Percentiles rank a stretch among this genome's conserved stretches.
These are phyloP conservation scores for Zaprionus kolodkinae DNA, from an alignment of 1,140 invertebrate species.

Conservation along the genomic window DNA sequence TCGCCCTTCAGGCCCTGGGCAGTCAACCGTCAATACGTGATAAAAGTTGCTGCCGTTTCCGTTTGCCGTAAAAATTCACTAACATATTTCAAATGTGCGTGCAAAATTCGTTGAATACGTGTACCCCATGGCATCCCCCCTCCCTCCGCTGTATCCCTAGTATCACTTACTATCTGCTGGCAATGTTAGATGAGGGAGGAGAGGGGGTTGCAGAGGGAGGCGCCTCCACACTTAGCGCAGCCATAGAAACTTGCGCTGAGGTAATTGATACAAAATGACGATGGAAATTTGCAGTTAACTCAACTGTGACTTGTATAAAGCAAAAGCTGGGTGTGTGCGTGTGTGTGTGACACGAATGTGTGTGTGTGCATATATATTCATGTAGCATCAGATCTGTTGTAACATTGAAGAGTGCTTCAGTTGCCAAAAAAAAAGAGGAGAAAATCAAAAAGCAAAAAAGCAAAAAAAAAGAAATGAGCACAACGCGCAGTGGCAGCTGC, in stretches of 20 bases:
- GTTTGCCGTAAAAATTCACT: slow-evolving; percentile 71
- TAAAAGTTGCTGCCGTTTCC: slow-evolving; percentile 78
- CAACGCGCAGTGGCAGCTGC: neutral
- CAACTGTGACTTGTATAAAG: slow-evolving; percentile 2
- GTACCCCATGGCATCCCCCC: too few species aligned
- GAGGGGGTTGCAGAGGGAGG: accelerated
- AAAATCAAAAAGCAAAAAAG: slow-evolving; percentile 21
- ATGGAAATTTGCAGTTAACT: slow-evolving; percentile 58
- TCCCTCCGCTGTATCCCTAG: neutral
- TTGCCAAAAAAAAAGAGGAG: neutral
- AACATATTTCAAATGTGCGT: slow-evolving; percentile 80
- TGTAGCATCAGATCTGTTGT: neutral
- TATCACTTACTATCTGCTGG: neutral
- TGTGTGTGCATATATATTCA: neutral
- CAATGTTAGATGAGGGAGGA: neutral
- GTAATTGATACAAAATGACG: slow-evolving; percentile 79
- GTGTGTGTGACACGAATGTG: neutral
- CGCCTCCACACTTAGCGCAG: slow-evolving; percentile 13
- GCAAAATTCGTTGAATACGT: slow-evolving; percentile 44
- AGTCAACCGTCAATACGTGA: slow-evolving; percentile 79
- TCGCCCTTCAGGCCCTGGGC: slow-evolving; percentile 45
- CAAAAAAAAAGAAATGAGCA: slow-evolving; percentile 20
- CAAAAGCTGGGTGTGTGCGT: neutral
- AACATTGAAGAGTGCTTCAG: neutral
- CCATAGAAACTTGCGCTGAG: slow-evolving; percentile 70